phyloP scores from a whole-genome alignment of 2,888 invertebrate genomes.

The Hipparchia semele region DNA sequence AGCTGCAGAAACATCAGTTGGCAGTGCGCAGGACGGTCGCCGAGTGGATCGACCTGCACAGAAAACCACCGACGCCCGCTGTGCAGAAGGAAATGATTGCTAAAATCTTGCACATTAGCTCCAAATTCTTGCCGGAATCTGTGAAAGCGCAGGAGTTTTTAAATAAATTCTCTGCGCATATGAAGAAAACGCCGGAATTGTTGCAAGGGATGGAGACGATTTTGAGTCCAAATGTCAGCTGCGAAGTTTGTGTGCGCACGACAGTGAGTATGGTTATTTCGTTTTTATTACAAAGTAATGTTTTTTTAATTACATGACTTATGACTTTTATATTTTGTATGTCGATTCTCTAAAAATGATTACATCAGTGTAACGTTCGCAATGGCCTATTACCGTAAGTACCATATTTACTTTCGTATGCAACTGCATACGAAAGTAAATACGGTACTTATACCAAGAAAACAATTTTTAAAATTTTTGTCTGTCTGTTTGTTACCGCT shows the following conservation, averaged over 20 bases:
- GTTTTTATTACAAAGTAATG: conserved; percentile 5
- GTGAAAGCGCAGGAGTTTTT: conserved; percentile 95
- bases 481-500: too few relatives aligned
- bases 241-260: conserved; percentile 96
- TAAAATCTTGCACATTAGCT: conserved; percentile 86
- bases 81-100: conserved; percentile 88
- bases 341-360: too few relatives aligned
- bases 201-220: conserved; percentile 93
- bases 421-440: too few relatives aligned
- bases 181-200: conserved; percentile 87
- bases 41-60: conserved; percentile 93
- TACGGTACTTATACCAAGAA: too few relatives aligned
- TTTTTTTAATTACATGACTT: too few relatives aligned
- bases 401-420: too few relatives aligned
- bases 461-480: too few relatives aligned
- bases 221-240: conserved; percentile 94
- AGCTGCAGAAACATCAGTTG: conserved; percentile 95
- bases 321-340: too few relatives aligned
- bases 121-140: conserved; percentile 94
- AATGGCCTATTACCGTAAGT: too few relatives aligned
- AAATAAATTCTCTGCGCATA: conserved; percentile 90
- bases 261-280: conserved; percentile 82
- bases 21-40: conserved; percentile 92
- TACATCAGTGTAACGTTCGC: too few relatives aligned
- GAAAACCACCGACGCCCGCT: conserved; percentile 86